These are phyloP conservation scores for Rhagonycha lutea DNA, from an alignment of 2,888 invertebrate species.

Conservation along the genomic window DNA sequence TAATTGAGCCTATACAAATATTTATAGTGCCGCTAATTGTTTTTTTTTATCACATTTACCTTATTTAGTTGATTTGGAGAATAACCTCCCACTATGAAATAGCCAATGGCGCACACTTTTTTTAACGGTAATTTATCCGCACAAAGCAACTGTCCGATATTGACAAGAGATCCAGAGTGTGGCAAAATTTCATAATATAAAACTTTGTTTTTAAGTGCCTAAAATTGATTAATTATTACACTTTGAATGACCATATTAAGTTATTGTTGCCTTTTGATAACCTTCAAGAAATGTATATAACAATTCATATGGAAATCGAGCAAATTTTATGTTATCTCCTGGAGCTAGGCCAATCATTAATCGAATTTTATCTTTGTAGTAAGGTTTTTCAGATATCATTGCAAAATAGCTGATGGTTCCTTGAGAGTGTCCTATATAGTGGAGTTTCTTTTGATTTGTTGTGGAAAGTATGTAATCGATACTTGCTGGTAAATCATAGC, in stretches of 20 bases:
- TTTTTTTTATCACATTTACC: background rate
- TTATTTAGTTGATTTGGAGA: background rate
- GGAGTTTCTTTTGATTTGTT: slow-evolving; percentile 62
- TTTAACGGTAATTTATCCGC: background rate
- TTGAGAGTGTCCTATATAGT: slow-evolving; percentile 74
- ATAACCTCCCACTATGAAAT: background rate
- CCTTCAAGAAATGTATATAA: background rate
- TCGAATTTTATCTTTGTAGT: slow-evolving; percentile 63
- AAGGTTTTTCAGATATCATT: slow-evolving; percentile 61
- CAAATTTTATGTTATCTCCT: slow-evolving; percentile 57
- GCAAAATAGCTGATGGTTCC: slow-evolving; percentile 67
- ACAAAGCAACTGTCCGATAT: background rate
- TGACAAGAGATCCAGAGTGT: background rate
- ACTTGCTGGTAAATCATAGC: slow-evolving; percentile 75
- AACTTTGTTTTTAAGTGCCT: background rate
- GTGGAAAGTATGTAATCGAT: slow-evolving; percentile 66
- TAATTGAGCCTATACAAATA: slow-evolving; percentile 14
- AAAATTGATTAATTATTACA: background rate
- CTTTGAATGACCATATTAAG: background rate
- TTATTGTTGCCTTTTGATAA: background rate
- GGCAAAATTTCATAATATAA: background rate
- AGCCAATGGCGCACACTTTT: background rate
- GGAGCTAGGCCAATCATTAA: slow-evolving; percentile 66
- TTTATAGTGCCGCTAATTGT: background rate
- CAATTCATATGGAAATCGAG: background rate